These are phyloP conservation scores for Rhinogobius similis DNA, from an alignment of 2,113 vertebrate species.

Conservation along the genomic window DNA sequence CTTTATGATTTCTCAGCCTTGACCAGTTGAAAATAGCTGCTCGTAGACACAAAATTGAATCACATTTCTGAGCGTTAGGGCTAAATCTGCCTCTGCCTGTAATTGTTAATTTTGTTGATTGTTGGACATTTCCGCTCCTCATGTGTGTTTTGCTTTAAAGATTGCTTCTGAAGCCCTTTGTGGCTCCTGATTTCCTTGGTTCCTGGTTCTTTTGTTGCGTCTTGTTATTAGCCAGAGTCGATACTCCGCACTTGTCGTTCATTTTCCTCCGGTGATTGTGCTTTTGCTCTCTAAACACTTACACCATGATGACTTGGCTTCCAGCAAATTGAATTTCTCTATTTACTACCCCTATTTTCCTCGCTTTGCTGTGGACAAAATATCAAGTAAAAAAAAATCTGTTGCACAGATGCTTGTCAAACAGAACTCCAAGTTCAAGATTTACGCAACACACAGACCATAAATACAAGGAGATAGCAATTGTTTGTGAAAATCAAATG, in stretches of 20 bases:
- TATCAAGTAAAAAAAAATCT: neutral
- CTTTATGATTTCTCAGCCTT: neutral
- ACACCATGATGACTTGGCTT: slow-evolving; percentile 25
- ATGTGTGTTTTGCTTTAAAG: slow-evolving; percentile 54
- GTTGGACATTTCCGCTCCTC: slow-evolving; percentile 44
- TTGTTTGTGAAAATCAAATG: neutral
- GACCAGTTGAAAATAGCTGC: neutral
- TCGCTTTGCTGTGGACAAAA: slow-evolving; percentile 19
- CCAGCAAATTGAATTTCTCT: slow-evolving; percentile 6
- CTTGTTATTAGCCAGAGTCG: slow-evolving; percentile 44
- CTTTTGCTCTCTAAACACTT: slow-evolving; percentile 25
- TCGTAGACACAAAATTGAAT: neutral
- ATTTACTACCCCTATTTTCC: slow-evolving; percentile 8
- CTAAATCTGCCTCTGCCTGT: slow-evolving; percentile 33
- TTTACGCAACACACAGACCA: neutral
- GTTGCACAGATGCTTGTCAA: neutral
- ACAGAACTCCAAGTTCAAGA: neutral
- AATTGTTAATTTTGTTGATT: slow-evolving; percentile 47
- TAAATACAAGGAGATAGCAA: neutral
- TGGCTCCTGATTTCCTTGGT: slow-evolving; percentile 6
- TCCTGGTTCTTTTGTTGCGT: slow-evolving; percentile 23
- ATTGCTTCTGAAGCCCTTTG: slow-evolving; percentile 42
- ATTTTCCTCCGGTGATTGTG: slow-evolving; percentile 43
- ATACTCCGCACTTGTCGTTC: slow-evolving; percentile 23
- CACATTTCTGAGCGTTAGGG: neutral